Evolutionary conservation across 2,113 vertebrate species (phyloP).

Genomic region (Lethenteron reissneri): DNA sequence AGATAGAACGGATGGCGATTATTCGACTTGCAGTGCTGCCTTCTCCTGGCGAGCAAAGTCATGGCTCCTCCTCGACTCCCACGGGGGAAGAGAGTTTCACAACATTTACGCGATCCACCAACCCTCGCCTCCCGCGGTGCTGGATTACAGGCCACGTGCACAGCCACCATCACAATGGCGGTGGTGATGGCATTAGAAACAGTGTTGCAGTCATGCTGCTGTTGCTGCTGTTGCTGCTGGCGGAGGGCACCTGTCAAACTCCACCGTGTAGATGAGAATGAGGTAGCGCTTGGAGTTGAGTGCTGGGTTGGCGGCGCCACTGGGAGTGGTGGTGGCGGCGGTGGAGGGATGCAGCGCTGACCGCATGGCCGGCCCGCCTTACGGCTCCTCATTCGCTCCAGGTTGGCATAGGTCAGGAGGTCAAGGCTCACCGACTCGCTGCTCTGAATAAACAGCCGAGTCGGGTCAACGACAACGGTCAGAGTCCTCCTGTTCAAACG

Average conservation of each 20-base stretch:
- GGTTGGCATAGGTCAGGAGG: conserved; percentile 56
- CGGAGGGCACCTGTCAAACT: conserved; percentile 55
- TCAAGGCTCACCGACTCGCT: conserved; percentile 67
- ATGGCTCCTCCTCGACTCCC: background rate
- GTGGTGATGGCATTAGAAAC: background rate
- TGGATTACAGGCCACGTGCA: background rate
- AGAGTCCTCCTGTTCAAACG: too few species aligned
- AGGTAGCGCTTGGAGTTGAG: conserved; percentile 65
- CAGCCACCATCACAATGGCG: background rate
- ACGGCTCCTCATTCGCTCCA: conserved; percentile 49
- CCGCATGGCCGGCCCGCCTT: conserved; percentile 31
- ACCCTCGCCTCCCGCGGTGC: background rate
- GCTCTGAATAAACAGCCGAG: conserved; percentile 22
- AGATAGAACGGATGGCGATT: too few species aligned
- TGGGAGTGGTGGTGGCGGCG: conserved; percentile 29
- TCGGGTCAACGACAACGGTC: too few species aligned
- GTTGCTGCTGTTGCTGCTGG: background rate
- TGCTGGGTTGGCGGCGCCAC: conserved; percentile 7
- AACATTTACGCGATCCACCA: background rate
- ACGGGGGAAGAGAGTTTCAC: background rate
- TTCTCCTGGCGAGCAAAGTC: background rate
- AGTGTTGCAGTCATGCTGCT: background rate
- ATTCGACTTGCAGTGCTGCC: too few species aligned
- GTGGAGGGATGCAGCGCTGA: conserved; percentile 23
- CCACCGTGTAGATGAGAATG: conserved; percentile 73